These are phyloP conservation scores for Parnassius mnemosyne DNA, from an alignment of 2,888 invertebrate genomes.

Conservation along the genomic window DNA sequence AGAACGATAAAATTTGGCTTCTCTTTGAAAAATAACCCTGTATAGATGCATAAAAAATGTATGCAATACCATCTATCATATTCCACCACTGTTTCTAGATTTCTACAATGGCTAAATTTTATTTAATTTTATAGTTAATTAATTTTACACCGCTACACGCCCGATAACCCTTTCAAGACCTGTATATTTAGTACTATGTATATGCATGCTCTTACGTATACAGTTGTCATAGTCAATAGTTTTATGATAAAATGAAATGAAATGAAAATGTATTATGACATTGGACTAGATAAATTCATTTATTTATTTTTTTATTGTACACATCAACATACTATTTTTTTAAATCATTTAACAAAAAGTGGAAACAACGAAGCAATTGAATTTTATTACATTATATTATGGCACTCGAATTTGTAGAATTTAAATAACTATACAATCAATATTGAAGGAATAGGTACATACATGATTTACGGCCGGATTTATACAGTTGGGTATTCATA, in stretches of 20 bases:
- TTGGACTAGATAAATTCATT: constrained; percentile 22
- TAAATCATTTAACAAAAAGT: constrained; percentile 12
- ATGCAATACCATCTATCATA: too few species aligned
- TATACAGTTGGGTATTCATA: too few species aligned
- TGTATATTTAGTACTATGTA: too few species aligned
- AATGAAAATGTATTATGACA: constrained; percentile 14
- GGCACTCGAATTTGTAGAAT: constrained; percentile 21
- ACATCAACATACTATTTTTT: not conserved
- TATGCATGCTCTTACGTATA: too few species aligned
- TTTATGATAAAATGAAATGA: constrained; percentile 19
- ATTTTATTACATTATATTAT: constrained; percentile 6
- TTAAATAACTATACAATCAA: constrained; percentile 1
- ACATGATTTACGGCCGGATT: not conserved
- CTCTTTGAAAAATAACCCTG: too few species aligned
- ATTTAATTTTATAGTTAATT: too few species aligned
- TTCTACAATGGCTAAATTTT: too few species aligned
- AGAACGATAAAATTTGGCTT: too few species aligned
- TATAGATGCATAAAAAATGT: too few species aligned
- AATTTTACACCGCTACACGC: too few species aligned
- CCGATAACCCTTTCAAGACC: too few species aligned
- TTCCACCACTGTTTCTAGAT: too few species aligned
- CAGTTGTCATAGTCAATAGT: not conserved
- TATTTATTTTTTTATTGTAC: constrained; percentile 10
- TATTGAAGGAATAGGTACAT: not conserved
- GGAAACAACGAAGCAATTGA: constrained; percentile 2